phyloP scores from a whole-genome alignment of 2,888 invertebrate species.

The Neria commutata region DNA sequence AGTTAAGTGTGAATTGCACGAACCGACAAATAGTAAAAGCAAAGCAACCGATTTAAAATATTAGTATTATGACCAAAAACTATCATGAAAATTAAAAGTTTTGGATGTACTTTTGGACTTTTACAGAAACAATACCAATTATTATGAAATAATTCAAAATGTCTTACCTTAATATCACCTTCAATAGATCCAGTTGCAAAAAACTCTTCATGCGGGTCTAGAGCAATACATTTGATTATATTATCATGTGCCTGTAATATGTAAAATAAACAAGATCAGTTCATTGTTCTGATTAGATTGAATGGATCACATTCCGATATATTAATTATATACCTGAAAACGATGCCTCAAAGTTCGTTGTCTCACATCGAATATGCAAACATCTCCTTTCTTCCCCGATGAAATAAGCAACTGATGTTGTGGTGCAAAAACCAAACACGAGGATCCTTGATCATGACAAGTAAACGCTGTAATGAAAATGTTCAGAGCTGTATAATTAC shows the following conservation, averaged over 20 bases:
- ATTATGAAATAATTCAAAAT: too few species aligned
- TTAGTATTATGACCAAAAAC: too few species aligned
- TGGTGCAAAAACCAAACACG: conserved; percentile 88
- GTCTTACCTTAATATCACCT: conserved; percentile 87
- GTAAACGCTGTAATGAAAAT: conserved; percentile 73
- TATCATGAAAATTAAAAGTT: too few species aligned
- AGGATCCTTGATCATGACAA: conserved; percentile 93
- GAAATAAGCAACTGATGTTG: conserved; percentile 93
- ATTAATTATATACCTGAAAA: conserved; percentile 67
- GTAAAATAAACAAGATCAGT: neutral
- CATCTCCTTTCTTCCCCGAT: conserved; percentile 96
- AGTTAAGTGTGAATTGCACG: too few species aligned
- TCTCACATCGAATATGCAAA: conserved; percentile 94
- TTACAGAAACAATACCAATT: too few species aligned
- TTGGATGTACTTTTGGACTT: too few species aligned
- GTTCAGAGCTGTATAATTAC: neutral
- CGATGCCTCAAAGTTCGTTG: conserved; percentile 86
- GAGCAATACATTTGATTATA: conserved; percentile 91
- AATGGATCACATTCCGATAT: neutral
- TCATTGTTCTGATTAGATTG: too few species aligned
- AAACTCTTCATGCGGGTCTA: conserved; percentile 94
- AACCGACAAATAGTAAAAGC: too few species aligned
- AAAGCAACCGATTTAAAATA: too few species aligned
- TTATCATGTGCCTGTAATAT: conserved; percentile 82
- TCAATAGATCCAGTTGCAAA: conserved; percentile 95